These are phyloP conservation scores for Salvator merianae DNA, from an alignment of 2,113 vertebrate genomes.

Conservation along the genomic window DNA sequence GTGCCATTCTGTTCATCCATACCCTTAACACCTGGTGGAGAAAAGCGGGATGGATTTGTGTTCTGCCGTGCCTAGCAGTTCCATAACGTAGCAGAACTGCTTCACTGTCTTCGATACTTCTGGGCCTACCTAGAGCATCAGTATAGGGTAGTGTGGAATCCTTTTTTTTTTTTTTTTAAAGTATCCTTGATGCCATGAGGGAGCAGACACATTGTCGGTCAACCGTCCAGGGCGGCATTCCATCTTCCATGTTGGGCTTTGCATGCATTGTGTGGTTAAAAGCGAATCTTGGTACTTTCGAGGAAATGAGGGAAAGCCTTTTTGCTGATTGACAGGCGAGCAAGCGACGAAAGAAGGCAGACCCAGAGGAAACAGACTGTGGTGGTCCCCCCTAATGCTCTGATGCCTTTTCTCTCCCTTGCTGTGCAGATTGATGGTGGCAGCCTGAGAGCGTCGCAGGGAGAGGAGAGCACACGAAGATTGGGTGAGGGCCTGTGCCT, in stretches of 20 bases:
- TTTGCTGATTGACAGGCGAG: no score
- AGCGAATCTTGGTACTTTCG: no score
- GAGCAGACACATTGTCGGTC: not conserved
- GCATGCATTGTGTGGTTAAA: not conserved
- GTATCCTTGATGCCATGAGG: not conserved
- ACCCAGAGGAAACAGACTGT: not conserved
- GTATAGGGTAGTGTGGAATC: no score
- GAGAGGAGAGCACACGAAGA: not conserved
- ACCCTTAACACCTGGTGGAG: no score
- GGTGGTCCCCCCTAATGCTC: not conserved
- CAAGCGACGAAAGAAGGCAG: not conserved
- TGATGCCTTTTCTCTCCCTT: conserved; percentile 16
- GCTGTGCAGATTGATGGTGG: conserved; percentile 70
- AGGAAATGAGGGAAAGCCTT: no score
- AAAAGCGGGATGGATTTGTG: no score
- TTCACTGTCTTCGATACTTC: no score
- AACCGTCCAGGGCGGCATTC: not conserved
- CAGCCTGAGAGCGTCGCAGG: conserved; percentile 51
- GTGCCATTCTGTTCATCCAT: no score
- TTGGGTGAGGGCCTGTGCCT: not conserved
- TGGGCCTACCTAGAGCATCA: no score
- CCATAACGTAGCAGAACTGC: no score
- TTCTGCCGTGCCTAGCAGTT: no score
- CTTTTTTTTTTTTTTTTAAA: not conserved
- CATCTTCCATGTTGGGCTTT: not conserved